Percentiles rank a stretch among this genome's conserved stretches.
Evolutionary conservation across 1,140 invertebrate genomes (phyloP).

Genomic region (Galendromus occidentalis): DNA sequence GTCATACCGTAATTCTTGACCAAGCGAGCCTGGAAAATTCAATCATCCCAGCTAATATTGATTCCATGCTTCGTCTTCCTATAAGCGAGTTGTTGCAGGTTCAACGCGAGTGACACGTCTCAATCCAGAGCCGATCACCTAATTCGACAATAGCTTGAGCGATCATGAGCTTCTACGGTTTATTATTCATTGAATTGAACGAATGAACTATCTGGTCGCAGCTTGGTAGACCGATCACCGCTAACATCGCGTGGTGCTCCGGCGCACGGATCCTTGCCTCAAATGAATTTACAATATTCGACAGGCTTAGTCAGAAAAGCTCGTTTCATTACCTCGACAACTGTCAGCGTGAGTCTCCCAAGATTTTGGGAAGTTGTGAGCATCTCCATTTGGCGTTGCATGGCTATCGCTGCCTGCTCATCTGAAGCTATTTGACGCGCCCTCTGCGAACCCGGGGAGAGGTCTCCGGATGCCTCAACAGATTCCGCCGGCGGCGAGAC

Average conservation of each 20-base stretch:
- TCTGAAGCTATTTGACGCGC: constrained; percentile 51
- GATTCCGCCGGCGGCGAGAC: neutral
- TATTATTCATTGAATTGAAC: too few relatives aligned
- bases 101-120: too few relatives aligned
- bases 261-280: neutral
- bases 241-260: too few relatives aligned
- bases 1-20: constrained; percentile 90
- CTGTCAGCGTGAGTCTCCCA: constrained; percentile 55
- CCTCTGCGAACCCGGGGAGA: constrained; percentile 24
- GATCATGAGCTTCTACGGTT: too few relatives aligned
- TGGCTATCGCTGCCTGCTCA: constrained; percentile 50
- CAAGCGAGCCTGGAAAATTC: constrained; percentile 48
- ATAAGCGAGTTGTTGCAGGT: too few relatives aligned
- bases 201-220: too few relatives aligned
- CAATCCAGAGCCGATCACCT: too few relatives aligned
- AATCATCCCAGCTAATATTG: constrained; percentile 12
- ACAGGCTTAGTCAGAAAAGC: neutral
- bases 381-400: constrained; percentile 50
- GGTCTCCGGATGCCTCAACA: neutral
- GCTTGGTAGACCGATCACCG: too few relatives aligned
- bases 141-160: too few relatives aligned
- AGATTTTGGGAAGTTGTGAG: constrained; percentile 38
- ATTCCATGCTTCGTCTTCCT: neutral
- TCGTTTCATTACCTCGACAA: constrained; percentile 42
- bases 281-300: neutral